Evolutionary conservation across 2,797 vertebrate species (phyloP), one percentile per base, ranked within the genome.

Genomic region (Dendrocincla tyrannina): DNA sequence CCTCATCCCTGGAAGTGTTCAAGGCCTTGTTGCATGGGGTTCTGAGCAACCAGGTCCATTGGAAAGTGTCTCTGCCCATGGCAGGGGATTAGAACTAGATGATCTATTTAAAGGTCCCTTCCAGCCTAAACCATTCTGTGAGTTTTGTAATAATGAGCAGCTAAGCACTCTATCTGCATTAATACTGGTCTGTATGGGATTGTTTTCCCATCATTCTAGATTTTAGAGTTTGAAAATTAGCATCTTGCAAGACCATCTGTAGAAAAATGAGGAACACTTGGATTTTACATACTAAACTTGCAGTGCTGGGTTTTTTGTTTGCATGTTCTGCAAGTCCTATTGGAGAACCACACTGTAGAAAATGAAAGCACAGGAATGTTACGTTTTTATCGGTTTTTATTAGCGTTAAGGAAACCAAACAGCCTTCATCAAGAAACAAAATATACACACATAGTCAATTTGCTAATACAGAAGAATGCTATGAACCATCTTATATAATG

Each of bases 341-440:
- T 58, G 46, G 64, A 68, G 46, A 89, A 74, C 25, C 13, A 37
- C 16, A 24, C 0, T 44, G 8, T 5, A 80, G 56, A 64, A 72
- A 84, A 17, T 7, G 56, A 52, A 17, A 50, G 35, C 33, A 42
- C 47, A 76, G 56, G 11, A 87, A 19, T 30, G 62, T 49, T 2
- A 88, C n/a, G 66, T n/a, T 53, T 68, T 89, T 85, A 76, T 32
- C 66, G 0, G 0, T 59, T 82, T 95, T 95, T 96, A 95, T 96
- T 96, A 82, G 64, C 35, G 53, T 93, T 90, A 60, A 87, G 72
- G 78, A 95, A 93, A 91, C 52, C 50, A n/a, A 79, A 73, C 77
- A 63, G 69, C 59, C 60, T 92, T 87, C 35, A 64, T 75, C 59
- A 41, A 93, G 84, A 60, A 96, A 81, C 83, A 89, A 91, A 91